phyloP scores from a whole-genome alignment of 2,113 vertebrate genomes.

The Sarotherodon lohbergeri region DNA sequence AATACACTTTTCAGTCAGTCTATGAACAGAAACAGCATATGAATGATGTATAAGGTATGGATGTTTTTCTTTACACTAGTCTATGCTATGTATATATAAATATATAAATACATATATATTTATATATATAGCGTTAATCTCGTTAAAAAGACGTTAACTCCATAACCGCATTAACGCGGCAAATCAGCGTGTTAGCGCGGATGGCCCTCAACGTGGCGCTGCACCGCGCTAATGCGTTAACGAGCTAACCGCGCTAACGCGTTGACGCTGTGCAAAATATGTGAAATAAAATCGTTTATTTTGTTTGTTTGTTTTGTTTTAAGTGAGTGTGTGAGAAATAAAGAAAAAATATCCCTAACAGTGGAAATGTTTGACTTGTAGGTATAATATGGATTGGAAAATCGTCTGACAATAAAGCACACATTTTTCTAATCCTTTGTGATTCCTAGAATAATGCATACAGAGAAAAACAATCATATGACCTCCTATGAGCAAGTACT shows the following conservation, averaged over 20 bases:
- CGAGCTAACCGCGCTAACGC: rapidly evolving
- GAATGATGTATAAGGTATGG: no score
- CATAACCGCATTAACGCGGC: no score
- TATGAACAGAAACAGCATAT: no score
- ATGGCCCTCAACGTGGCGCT: not conserved
- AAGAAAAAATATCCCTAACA: not conserved
- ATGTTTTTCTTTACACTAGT: no score
- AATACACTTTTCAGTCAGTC: no score
- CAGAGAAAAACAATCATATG: not conserved
- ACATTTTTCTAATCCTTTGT: not conserved
- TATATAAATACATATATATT: no score
- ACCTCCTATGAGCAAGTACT: not conserved
- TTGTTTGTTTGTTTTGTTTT: not conserved
- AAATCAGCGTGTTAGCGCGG: no score
- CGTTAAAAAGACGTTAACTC: no score
- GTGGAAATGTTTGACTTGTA: not conserved
- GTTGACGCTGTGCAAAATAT: not conserved
- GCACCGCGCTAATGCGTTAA: not conserved
- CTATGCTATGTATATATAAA: no score
- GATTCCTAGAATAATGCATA: not conserved
- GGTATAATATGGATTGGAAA: not conserved
- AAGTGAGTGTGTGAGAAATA: not conserved
- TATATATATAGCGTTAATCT: no score
- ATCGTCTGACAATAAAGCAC: not conserved
- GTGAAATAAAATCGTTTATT: not conserved